phyloP scores from a whole-genome alignment of 2,113 vertebrate species.

The Eretmochelys imbricata region DNA sequence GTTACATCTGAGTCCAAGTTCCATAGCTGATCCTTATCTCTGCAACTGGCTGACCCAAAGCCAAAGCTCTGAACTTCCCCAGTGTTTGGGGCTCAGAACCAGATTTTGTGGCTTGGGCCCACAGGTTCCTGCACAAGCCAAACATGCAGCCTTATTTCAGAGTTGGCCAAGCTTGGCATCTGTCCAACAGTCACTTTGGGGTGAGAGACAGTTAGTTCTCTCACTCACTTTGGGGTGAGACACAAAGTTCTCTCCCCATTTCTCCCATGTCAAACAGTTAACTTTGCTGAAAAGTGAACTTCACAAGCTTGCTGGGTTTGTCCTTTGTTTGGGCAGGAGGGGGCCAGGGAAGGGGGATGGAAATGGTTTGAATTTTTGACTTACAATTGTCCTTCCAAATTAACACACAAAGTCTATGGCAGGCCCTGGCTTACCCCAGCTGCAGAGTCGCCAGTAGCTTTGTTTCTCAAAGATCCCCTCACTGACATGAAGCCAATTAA shows the following conservation, averaged over 20 bases:
- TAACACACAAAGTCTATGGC: neutral
- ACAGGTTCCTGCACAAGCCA: neutral
- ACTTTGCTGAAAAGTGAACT: neutral
- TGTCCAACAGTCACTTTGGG: too few relatives aligned
- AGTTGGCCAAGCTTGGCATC: neutral
- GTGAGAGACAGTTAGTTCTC: too few relatives aligned
- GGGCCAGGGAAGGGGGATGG: neutral
- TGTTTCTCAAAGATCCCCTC: neutral
- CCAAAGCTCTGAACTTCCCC: neutral
- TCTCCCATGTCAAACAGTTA: neutral
- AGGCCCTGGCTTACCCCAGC: neutral
- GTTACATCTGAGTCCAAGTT: neutral
- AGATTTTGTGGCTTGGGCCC: neutral
- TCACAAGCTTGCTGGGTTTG: neutral
- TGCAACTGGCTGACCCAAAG: neutral
- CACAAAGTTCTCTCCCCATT: too few relatives aligned
- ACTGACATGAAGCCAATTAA: slow-evolving; percentile 17
- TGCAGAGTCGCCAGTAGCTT: neutral
- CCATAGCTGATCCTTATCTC: neutral
- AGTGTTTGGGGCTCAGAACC: neutral
- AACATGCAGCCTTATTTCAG: neutral
- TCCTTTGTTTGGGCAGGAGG: neutral
- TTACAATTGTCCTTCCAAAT: neutral
- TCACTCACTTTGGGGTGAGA: too few relatives aligned
- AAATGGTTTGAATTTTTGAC: neutral